phyloP scores from a whole-genome alignment of 1,140 invertebrate species.

The Venturia canescens region DNA sequence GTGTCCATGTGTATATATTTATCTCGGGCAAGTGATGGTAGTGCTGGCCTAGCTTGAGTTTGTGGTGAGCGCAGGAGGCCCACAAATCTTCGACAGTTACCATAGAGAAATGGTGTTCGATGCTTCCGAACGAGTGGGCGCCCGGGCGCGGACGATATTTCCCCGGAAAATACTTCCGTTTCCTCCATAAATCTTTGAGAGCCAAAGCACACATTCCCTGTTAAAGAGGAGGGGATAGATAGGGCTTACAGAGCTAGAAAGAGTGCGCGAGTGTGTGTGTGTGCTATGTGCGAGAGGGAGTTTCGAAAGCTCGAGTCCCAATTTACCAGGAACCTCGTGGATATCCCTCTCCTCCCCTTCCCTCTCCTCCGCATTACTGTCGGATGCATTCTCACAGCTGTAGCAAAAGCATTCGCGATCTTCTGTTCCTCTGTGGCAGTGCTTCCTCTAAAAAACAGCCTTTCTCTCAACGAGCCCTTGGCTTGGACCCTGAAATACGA shows the following conservation, averaged over 20 bases:
- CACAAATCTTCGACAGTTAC: conserved; percentile 67
- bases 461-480: conserved; percentile 19
- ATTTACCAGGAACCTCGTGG: conserved; percentile 55
- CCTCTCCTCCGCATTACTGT: conserved; percentile 54
- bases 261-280: conserved; percentile 17
- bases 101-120: conserved; percentile 64
- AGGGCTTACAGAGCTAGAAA: neutral
- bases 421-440: neutral
- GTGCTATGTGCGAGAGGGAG: too few species aligned
- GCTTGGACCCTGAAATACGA: conserved; percentile 39
- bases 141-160: conserved; percentile 65
- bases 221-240: neutral
- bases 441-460: neutral
- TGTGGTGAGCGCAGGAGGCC: conserved; percentile 57
- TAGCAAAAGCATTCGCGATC: conserved; percentile 53
- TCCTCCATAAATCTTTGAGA: conserved; percentile 70
- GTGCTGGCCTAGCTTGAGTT: conserved; percentile 47
- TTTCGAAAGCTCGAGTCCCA: conserved; percentile 59
- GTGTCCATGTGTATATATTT: neutral
- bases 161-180: conserved; percentile 69
- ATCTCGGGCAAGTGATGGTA: neutral
- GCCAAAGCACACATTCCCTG: conserved; percentile 55
- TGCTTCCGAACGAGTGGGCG: conserved; percentile 70
- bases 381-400: conserved; percentile 62
- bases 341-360: conserved; percentile 33